phyloP scores from a whole-genome alignment of 2,888 invertebrate genomes.

The Pseudococcus viburni region DNA sequence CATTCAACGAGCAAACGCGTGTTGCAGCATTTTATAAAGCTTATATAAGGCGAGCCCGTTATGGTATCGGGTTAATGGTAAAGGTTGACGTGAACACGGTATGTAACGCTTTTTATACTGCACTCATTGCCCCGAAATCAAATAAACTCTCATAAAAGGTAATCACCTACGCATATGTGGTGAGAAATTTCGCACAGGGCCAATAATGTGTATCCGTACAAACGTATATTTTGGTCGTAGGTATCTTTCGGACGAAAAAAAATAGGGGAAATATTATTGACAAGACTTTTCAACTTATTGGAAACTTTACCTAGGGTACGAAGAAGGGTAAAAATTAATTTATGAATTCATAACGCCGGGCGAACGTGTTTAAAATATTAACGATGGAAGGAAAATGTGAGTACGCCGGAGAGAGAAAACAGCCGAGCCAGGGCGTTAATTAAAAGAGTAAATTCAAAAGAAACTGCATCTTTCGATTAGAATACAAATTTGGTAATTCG shows the following conservation, averaged over 20 bases:
- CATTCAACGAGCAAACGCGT: neutral
- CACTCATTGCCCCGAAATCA: slow-evolving; percentile 3
- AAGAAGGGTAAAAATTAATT: slow-evolving; percentile 22
- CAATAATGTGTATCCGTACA: neutral
- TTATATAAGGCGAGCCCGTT: neutral
- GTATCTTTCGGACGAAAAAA: neutral
- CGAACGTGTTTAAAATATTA: slow-evolving; percentile 39
- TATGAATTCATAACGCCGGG: slow-evolving; percentile 40
- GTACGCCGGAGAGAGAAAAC: neutral
- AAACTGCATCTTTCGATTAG: slow-evolving; percentile 26
- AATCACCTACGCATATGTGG: slow-evolving; percentile 53
- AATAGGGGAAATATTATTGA: neutral
- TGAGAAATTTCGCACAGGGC: slow-evolving; percentile 26
- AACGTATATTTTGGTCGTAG: neutral
- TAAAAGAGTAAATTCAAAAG: slow-evolving; percentile 51
- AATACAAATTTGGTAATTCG: slow-evolving; percentile 22
- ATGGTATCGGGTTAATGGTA: slow-evolving; percentile 28
- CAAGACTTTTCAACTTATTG: slow-evolving; percentile 40
- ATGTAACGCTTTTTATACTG: neutral
- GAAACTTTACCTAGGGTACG: neutral
- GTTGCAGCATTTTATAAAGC: neutral
- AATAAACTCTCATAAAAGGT: slow-evolving; percentile 56
- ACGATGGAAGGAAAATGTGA: neutral
- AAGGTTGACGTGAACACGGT: slow-evolving; percentile 11
- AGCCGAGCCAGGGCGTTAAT: neutral